Conservation (phyloP, 2,113 vertebrate species). For the Thamnophis sirtalis region DNA sequence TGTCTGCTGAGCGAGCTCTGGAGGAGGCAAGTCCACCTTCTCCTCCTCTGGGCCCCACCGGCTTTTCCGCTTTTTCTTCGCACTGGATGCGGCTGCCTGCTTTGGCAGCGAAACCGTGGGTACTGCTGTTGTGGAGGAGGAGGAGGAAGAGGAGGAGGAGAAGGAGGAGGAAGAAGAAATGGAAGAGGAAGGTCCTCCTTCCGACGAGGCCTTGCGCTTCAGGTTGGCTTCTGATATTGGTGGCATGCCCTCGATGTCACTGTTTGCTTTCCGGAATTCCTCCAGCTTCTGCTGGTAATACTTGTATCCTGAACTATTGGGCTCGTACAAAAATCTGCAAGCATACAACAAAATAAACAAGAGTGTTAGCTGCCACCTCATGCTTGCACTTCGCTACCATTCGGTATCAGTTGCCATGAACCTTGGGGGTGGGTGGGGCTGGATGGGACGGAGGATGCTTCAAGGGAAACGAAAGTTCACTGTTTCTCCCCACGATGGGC, state of each 20-base stretch:
- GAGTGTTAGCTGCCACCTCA: background rate
- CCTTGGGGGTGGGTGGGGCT: background rate
- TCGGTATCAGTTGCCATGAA: background rate
- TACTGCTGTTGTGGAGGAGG: background rate
- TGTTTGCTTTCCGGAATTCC: constrained; percentile 75
- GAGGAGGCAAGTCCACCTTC: constrained; percentile 81
- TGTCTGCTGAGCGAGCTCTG: constrained; percentile 59
- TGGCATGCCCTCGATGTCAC: constrained; percentile 5
- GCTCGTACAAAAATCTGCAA: constrained; percentile 86
- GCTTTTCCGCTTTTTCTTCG: constrained; percentile 91
- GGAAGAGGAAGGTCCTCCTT: constrained; percentile 23
- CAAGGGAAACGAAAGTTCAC: background rate
- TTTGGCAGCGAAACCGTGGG: background rate
- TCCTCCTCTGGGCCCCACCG: constrained; percentile 93
- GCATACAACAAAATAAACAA: background rate
- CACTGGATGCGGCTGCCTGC: background rate
- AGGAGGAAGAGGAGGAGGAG: background rate
- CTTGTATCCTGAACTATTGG: constrained; percentile 79
- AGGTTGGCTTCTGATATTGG: constrained; percentile 16
- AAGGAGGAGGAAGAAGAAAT: background rate
- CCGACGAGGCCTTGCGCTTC: constrained; percentile 50
- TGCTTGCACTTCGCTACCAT: background rate
- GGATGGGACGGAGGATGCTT: background rate
- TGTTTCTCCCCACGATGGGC: background rate
- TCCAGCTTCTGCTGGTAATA: constrained; percentile 86